These are phyloP conservation scores for Thunnus maccoyii DNA, from an alignment of 2,113 vertebrate genomes.

Conservation along the genomic window DNA sequence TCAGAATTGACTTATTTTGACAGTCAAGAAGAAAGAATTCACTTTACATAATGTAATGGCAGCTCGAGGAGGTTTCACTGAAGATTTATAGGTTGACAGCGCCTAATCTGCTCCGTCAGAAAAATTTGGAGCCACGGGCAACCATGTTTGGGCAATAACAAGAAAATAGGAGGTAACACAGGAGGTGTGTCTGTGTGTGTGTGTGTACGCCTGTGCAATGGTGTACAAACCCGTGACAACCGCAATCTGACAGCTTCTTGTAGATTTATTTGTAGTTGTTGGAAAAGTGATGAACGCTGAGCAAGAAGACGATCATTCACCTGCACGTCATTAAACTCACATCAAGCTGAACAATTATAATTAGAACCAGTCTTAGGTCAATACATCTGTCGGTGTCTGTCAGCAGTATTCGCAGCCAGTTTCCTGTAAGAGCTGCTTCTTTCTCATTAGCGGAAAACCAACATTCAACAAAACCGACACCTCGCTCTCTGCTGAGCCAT, in stretches of 20 bases:
- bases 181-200: no score
- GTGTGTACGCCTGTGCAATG: not conserved
- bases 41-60: no score
- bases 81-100: not conserved
- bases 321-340: slow-evolving; percentile 12
- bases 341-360: slow-evolving; percentile 2
- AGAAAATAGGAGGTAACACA: no score
- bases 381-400: slow-evolving; percentile 13
- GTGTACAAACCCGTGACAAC: not conserved
- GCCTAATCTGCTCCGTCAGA: not conserved
- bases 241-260: not conserved
- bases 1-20: not conserved
- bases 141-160: not conserved
- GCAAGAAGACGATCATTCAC: slow-evolving; percentile 13
- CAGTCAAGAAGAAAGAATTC: no score
- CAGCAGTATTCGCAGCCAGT: not conserved
- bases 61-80: not conserved
- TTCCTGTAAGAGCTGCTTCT: slow-evolving; percentile 17
- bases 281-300: slow-evolving; percentile 1
- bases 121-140: not conserved
- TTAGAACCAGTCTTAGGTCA: not conserved
- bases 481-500: slow-evolving; percentile 44
- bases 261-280: not conserved
- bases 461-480: slow-evolving; percentile 4
- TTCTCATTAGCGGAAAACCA: slow-evolving; percentile 17